phyloP scores from a whole-genome alignment of 2,797 vertebrate species.

The Lagocephalus sceleratus region DNA sequence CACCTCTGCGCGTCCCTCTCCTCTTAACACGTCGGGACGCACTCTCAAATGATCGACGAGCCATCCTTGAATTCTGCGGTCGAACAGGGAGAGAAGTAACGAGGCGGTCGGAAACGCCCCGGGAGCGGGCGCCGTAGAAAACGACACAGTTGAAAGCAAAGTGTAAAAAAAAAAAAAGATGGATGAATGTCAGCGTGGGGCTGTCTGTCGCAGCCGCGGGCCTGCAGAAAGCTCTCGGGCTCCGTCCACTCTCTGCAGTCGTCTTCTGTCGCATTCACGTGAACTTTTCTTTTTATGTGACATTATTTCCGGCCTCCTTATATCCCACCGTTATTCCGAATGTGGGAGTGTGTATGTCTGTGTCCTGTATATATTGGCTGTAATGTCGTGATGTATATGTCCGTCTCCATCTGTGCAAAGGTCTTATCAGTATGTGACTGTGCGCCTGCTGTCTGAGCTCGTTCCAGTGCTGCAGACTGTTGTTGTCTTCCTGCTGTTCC shows the following conservation, averaged over 20 bases:
- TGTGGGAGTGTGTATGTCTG: not conserved
- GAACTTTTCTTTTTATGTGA: constrained; percentile 43
- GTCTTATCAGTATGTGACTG: constrained; percentile 36
- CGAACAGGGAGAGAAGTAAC: constrained; percentile 9
- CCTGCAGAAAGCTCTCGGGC: constrained; percentile 20
- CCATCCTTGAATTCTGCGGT: constrained; percentile 3
- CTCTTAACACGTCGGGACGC: constrained; percentile 4
- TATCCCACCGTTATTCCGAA: constrained; percentile 49
- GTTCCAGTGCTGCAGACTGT: constrained; percentile 41
- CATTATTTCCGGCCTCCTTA: constrained; percentile 32
- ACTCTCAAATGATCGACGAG: constrained; percentile 19
- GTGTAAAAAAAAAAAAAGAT: constrained; percentile 19
- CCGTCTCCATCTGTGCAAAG: constrained; percentile 30
- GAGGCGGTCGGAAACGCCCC: constrained; percentile 3
- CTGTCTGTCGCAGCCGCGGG: constrained; percentile 20
- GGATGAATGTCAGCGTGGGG: constrained; percentile 24
- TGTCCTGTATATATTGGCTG: not conserved
- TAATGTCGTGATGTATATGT: constrained; percentile 32
- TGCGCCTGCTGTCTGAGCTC: constrained; percentile 43
- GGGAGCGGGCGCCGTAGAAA: constrained; percentile 11
- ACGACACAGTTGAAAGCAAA: constrained; percentile 12
- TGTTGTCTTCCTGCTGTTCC: constrained; percentile 62
- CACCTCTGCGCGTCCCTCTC: constrained; percentile 19
- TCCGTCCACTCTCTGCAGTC: constrained; percentile 19
- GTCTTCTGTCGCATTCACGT: constrained; percentile 30